These are phyloP conservation scores for Epinephelus moara DNA, from an alignment of 2,113 vertebrate species.

Conservation along the genomic window DNA sequence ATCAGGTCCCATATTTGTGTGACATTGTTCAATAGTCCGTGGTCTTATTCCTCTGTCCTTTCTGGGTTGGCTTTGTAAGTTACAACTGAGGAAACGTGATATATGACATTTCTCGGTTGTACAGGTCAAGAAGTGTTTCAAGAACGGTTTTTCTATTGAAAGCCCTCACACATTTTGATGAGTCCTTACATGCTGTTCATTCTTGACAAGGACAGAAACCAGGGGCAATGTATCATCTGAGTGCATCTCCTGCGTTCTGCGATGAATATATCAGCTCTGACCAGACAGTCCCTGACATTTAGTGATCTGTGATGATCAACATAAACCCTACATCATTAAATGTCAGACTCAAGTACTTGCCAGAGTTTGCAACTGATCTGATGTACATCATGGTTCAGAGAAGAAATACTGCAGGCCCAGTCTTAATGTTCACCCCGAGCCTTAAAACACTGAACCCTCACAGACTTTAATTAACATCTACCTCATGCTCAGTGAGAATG, in stretches of 20 bases:
- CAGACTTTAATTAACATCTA: constrained; percentile 32
- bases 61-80: constrained; percentile 15
- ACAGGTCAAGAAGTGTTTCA: constrained; percentile 41
- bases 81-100: constrained; percentile 11
- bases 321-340: constrained; percentile 70
- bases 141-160: constrained; percentile 39
- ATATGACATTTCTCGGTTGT: constrained; percentile 53
- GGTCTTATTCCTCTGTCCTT: constrained; percentile 9
- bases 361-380: constrained; percentile 55
- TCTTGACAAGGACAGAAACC: constrained; percentile 54
- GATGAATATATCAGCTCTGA: constrained; percentile 68
- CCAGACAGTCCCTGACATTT: constrained; percentile 68
- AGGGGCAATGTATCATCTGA: constrained; percentile 53
- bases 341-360: constrained; percentile 55
- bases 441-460: constrained; percentile 24
- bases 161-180: constrained; percentile 43
- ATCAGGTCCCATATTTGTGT: constrained; percentile 21
- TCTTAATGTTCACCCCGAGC: constrained; percentile 23
- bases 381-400: constrained; percentile 43
- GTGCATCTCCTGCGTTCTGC: constrained; percentile 53
- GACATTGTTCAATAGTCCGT: not conserved
- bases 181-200: constrained; percentile 41
- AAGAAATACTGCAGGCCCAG: constrained; percentile 23
- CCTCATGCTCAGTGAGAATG: constrained; percentile 7
- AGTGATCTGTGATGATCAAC: constrained; percentile 69